Evolutionary conservation across 2,113 vertebrate genomes (phyloP).

Genomic region (Gobius niger): DNA sequence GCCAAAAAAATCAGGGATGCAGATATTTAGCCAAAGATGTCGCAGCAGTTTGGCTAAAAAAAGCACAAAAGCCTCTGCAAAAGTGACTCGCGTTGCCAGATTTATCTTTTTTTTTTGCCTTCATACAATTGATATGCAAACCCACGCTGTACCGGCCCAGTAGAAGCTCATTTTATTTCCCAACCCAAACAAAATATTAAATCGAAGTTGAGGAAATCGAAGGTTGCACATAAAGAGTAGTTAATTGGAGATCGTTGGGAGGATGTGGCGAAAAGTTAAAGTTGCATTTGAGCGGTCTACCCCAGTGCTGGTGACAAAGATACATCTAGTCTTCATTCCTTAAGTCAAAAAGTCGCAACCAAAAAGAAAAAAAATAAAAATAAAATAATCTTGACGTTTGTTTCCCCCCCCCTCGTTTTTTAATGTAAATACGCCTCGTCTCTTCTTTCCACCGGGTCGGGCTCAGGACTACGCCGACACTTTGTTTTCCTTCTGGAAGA

Average conservation of each 20-base stretch:
- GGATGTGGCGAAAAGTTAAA: slow-evolving; percentile 55
- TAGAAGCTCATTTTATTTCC: slow-evolving; percentile 76
- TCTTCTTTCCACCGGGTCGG: slow-evolving; percentile 43
- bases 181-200: slow-evolving; percentile 80
- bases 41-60: too few species aligned
- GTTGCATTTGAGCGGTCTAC: slow-evolving; percentile 82
- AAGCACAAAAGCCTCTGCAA: too few species aligned
- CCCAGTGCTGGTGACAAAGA: slow-evolving; percentile 96
- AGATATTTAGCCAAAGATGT: too few species aligned
- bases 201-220: slow-evolving; percentile 81
- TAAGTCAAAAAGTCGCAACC: slow-evolving; percentile 78
- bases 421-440: slow-evolving; percentile 74
- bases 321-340: slow-evolving; percentile 86
- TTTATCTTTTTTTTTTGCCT: too few species aligned
- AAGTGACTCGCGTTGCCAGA: too few species aligned
- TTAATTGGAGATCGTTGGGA: slow-evolving; percentile 42
- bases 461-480: slow-evolving; percentile 82
- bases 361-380: slow-evolving; percentile 26
- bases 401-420: slow-evolving; percentile 26
- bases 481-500: slow-evolving; percentile 90
- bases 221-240: slow-evolving; percentile 72
- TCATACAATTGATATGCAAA: too few species aligned
- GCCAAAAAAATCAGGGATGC: too few species aligned
- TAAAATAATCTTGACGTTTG: background rate
- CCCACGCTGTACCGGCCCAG: background rate